Conservation (phyloP, 2,888 invertebrate genomes). For the Himalopsyche japonica region DNA sequence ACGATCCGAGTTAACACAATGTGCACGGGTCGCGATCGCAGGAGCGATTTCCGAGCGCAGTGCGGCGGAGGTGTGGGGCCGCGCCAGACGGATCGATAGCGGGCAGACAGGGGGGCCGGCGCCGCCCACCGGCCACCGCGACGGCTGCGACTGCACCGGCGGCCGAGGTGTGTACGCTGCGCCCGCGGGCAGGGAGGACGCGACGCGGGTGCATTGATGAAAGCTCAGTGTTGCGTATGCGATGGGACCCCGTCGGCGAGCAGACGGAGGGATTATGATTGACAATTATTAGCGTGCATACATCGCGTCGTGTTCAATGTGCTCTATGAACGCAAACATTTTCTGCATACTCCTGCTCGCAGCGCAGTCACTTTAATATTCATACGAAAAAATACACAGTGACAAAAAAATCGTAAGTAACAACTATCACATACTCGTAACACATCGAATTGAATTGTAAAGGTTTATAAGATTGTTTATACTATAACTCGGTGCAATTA, state of each 20-base stretch:
- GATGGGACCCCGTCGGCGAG: neutral
- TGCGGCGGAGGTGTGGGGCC: constrained; percentile 10
- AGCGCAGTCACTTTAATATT: no score
- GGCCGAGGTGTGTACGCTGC: neutral
- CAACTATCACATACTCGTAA: no score
- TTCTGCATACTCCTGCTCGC: no score
- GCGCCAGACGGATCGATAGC: constrained; percentile 33
- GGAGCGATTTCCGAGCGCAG: neutral
- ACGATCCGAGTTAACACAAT: neutral
- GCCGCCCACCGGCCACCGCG: constrained; percentile 1
- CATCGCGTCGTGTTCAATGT: neutral
- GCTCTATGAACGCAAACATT: neutral
- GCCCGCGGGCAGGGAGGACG: neutral
- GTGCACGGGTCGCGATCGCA: neutral
- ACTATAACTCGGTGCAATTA: no score
- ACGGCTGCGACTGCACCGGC: neutral
- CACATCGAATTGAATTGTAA: no score
- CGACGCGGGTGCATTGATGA: neutral
- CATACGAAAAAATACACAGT: no score
- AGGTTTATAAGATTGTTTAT: no score
- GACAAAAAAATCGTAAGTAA: no score
- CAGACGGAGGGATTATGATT: neutral
- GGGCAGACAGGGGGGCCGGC: constrained; percentile 27
- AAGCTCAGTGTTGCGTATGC: neutral
- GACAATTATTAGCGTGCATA: neutral